Base-by-base conservation (phyloP, 2,888 invertebrate species). In the Pristionchus maxplancki region DNA sequence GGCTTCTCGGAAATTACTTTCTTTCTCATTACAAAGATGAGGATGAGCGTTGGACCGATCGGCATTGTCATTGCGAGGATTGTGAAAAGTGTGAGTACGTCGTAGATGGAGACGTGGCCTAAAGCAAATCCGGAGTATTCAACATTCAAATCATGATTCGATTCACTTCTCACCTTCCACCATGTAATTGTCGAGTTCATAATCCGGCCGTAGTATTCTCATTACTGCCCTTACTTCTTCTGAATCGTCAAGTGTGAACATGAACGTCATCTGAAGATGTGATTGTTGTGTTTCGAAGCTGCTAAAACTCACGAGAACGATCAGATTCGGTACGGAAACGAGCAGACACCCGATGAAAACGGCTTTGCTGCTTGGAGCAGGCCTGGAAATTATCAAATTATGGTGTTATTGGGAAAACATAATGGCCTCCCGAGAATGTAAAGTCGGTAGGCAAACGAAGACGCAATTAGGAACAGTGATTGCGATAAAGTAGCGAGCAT, bases 1-100 rank as follows among this genome's bases (percentile, higher is more conserved):
- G 20, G 9, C 53, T 44, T 5, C 37, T 37, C 11, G 17, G 1
- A 17, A 71, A 71, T 37, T 20, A 83, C 82, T 31, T 83, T 83
- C 44, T 31, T 50, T 83, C 82, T 9, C 24, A 83, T 53, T 34
- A 83, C 24, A 20, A 83, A 53, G 0, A 83, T 83, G 50, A 24
- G 1, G 11, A 83, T 44, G 9, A 83, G 13, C 5, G 82, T 83
- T 1, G 82, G 82, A 5, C 50, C 82, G 24, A 50, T 53, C 6
- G 82, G 40, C 53, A n/a, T 1, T 1, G 82, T 53, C 82, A 83
- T 83, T 8, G 82, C 82, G 5, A 83, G 82, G 34, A 83, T 53
- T 0, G 53, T 83, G 53, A 83, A 83, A 3, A 81, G 17, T 0
- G 28, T 40, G 50, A 81, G 15, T 0, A 48, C 28, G 20, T n/a